These are phyloP conservation scores for Peromyscus eremicus DNA, from an alignment of 2,797 vertebrate species.

Conservation along the genomic window DNA sequence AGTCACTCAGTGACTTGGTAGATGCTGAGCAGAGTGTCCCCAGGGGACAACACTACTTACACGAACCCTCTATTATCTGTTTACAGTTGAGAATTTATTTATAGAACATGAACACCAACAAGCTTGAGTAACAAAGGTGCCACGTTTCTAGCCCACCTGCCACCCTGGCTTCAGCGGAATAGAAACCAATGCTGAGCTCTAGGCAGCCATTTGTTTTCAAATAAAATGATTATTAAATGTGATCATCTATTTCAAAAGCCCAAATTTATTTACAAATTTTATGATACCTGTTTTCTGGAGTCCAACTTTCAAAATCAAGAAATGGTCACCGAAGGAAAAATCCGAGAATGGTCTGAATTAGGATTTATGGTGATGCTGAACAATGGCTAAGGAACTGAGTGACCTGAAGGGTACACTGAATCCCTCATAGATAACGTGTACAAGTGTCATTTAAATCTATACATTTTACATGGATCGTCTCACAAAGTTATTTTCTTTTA, in stretches of 20 bases:
- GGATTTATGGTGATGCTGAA: conserved; percentile 59
- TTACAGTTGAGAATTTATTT: neutral
- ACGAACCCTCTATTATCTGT: neutral
- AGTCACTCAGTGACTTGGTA: neutral
- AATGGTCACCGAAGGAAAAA: conserved; percentile 64
- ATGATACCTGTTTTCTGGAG: conserved; percentile 58
- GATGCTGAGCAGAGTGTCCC: neutral
- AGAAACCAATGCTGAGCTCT: neutral
- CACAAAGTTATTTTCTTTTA: conserved; percentile 39
- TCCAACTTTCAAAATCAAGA: conserved; percentile 56
- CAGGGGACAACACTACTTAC: neutral
- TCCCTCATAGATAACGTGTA: conserved; percentile 7
- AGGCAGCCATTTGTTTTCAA: neutral
- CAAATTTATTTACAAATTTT: conserved; percentile 47
- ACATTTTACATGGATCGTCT: conserved; percentile 62
- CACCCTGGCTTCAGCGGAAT: neutral
- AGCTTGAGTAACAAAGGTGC: neutral
- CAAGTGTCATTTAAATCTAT: conserved; percentile 50
- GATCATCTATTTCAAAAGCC: conserved; percentile 8
- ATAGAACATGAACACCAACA: neutral
- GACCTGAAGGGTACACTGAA: conserved; percentile 21
- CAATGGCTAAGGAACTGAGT: conserved; percentile 51
- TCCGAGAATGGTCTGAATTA: conserved; percentile 42
- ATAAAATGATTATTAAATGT: conserved; percentile 23
- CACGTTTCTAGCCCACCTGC: neutral